A percentile compares a stretch with the other conserved stretches of the same genome.
Conservation (phyloP, 2,797 vertebrate species). For the Lacerta bilineata region DNA sequence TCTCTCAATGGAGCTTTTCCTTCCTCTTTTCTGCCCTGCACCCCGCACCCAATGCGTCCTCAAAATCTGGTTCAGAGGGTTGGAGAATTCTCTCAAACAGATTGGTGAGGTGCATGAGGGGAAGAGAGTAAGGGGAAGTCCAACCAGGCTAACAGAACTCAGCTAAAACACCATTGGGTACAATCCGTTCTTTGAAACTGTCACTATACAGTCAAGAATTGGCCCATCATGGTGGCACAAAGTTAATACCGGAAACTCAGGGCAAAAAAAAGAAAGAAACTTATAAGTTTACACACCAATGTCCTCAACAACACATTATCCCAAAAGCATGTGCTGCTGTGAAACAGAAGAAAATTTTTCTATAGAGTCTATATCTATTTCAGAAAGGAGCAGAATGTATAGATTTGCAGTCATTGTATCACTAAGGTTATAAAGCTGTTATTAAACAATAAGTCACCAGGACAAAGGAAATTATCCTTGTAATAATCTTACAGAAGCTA, state of each 20-base stretch:
- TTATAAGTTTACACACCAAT: neutral
- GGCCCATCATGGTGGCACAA: neutral
- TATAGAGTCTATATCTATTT: constrained; percentile 25
- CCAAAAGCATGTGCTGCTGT: constrained; percentile 52
- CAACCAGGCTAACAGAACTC: too few relatives aligned
- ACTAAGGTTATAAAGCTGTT: constrained; percentile 30
- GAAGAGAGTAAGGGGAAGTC: too few relatives aligned
- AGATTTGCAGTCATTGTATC: constrained; percentile 28
- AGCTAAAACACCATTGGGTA: too few relatives aligned
- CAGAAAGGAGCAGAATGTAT: constrained; percentile 41
- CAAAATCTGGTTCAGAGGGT: too few relatives aligned
- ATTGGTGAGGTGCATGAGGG: too few relatives aligned
- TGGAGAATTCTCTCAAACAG: too few relatives aligned
- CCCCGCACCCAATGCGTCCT: too few relatives aligned
- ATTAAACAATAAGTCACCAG: constrained; percentile 51
- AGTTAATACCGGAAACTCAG: neutral
- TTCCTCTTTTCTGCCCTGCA: too few relatives aligned
- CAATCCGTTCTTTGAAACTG: neutral
- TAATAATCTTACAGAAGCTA: constrained; percentile 42
- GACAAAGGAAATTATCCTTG: constrained; percentile 51
- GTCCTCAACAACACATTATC: neutral
- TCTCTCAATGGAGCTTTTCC: too few relatives aligned
- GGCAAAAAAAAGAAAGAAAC: neutral
- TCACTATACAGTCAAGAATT: neutral
- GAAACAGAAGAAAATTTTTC: constrained; percentile 13